Base-by-base conservation (phyloP, 2,888 invertebrate genomes). In the Nomada ruficornis region DNA sequence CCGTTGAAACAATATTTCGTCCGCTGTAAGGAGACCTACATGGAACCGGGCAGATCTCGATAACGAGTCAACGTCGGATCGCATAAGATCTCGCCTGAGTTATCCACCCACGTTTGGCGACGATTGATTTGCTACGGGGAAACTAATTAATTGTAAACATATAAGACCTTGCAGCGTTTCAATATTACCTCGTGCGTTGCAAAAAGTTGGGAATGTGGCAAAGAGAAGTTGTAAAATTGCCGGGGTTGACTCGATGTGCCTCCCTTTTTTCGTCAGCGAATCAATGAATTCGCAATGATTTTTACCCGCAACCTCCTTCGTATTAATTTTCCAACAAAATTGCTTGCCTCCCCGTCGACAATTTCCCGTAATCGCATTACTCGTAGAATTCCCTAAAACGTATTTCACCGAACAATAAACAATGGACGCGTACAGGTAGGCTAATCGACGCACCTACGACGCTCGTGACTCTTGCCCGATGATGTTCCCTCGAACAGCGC, bases 1-100 rank as follows among this genome's bases (percentile, higher is more conserved):
- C n/a, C 50, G 64, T 77, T 71, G 63, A 73, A 81, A 77, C 80
- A 44, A 71, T 77, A 73, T 71, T 78, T 84, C 64, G 74, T 68
- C 47, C 20, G n/a, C 23, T 29, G 55, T 54, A 60, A 67, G 57
- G 44, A 26, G 47, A 76, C 52, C 23, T 20, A 23, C 42, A n/a
- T 13, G 2, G 20, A 15, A 9, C 4, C n/a, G 9, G 52, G 57
- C 9, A 36, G 20, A 26, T 2, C 15, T 23, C 15, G 74, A 71
- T 72, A 72, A 80, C 42, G 77, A 67, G 65, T 57, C 55, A 9
- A 7, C 42, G 67, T 26, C 60, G 55, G 65, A 67, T 74, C 57
- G 64, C 42, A 71, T 60, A 54, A 76, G 64, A 47, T 69, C 64
- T 64, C n/a, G 47, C 13, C 60, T 9, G 47, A 54, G 60, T 52